Conservation (phyloP, 2,113 vertebrate species). For the Myotis lucifugus region DNA sequence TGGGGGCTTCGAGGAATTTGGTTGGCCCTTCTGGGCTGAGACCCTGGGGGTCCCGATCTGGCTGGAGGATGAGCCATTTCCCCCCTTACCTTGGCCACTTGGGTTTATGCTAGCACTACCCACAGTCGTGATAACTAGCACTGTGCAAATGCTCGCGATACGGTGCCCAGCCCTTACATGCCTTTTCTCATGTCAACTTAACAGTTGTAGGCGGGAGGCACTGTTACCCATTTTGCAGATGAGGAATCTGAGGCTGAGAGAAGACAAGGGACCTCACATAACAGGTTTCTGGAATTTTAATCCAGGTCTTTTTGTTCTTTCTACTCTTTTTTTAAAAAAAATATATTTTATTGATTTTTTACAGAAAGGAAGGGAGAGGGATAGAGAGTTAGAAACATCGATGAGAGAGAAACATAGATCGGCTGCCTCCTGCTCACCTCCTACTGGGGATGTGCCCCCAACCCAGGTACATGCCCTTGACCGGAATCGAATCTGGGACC, state of each 20-base stretch:
- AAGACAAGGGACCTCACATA: not conserved
- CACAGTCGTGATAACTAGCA: not conserved
- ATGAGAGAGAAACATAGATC: too few relatives aligned
- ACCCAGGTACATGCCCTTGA: too few relatives aligned
- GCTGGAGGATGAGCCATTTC: not conserved
- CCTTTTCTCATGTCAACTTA: not conserved
- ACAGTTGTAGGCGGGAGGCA: not conserved
- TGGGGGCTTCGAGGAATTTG: constrained; percentile 65
- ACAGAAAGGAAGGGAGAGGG: too few relatives aligned
- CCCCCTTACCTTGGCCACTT: not conserved
- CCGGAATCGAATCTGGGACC: too few relatives aligned
- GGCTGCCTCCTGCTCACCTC: too few relatives aligned
- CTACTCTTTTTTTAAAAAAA: not conserved
- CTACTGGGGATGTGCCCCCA: too few relatives aligned
- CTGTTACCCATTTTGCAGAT: constrained; percentile 61
- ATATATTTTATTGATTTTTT: too few relatives aligned
- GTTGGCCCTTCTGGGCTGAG: constrained; percentile 53
- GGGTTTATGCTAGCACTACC: constrained; percentile 1
- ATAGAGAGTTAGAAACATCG: too few relatives aligned
- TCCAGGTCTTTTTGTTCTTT: not conserved
- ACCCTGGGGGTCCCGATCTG: constrained; percentile 31
- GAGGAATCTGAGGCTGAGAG: constrained; percentile 9
- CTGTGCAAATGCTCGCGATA: not conserved
- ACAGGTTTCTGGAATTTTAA: not conserved
- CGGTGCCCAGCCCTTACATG: not conserved